phyloP scores from a whole-genome alignment of 2,888 invertebrate species.

The Acleris emargana region DNA sequence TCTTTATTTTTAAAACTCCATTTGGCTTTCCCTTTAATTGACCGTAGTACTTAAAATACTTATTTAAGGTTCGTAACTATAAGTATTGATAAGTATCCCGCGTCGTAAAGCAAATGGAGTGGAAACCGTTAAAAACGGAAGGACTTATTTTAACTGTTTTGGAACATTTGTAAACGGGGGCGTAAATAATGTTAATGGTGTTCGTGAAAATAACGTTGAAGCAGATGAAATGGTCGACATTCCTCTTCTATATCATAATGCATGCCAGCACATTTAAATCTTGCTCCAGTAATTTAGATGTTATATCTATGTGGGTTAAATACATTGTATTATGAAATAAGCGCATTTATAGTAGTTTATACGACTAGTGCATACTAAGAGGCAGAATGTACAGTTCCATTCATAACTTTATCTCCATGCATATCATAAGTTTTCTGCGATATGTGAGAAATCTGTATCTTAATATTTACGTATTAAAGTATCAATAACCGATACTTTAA shows the following conservation, averaged over 20 bases:
- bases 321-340: not conserved
- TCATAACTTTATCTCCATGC: no score
- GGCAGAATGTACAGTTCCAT: no score
- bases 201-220: constrained; percentile 30
- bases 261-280: constrained; percentile 1
- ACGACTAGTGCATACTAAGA: no score
- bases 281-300: constrained; percentile 7
- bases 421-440: no score
- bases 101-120: constrained; percentile 59
- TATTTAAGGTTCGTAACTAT: constrained; percentile 56
- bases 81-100: constrained; percentile 39
- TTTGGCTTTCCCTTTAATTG: constrained; percentile 68
- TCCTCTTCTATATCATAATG: constrained; percentile 19
- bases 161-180: constrained; percentile 40
- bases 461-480: no score
- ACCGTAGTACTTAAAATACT: constrained; percentile 58
- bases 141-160: constrained; percentile 36
- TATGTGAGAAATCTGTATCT: no score
- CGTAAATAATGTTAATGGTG: constrained; percentile 34
- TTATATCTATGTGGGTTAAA: constrained; percentile 1
- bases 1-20: constrained; percentile 50
- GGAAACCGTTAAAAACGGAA: constrained; percentile 43
- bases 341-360: not conserved
- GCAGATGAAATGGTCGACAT: constrained; percentile 24
- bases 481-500: no score